Conservation (phyloP, 2,113 vertebrate species). For the Psephotus haematonotus region DNA sequence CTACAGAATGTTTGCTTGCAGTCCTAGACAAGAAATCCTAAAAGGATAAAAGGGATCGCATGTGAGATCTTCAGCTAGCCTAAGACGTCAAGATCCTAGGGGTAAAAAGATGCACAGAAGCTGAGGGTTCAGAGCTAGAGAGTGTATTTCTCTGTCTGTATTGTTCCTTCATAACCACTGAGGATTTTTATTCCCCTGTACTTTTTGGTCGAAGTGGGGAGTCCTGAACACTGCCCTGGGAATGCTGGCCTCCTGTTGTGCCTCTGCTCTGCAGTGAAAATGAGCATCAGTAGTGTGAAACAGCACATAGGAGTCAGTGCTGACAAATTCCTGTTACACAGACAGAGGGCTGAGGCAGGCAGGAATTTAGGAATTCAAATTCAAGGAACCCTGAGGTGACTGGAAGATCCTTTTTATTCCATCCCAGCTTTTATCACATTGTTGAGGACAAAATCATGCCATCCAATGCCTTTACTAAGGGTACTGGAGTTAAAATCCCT, state of each 20-base stretch:
- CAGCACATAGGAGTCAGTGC: not conserved
- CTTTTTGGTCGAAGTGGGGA: not conserved
- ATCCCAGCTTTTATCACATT: not conserved
- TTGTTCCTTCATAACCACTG: not conserved
- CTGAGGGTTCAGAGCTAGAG: not conserved
- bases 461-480: not conserved
- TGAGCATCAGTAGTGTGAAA: not conserved
- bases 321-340: not conserved
- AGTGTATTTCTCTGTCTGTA: not conserved
- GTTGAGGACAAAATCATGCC: not conserved
- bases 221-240: not conserved
- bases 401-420: not conserved
- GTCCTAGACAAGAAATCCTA: not conserved
- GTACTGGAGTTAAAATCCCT: not conserved
- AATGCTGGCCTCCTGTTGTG: not conserved
- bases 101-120: not conserved
- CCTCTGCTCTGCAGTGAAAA: not conserved
- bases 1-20: not conserved
- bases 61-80: not conserved
- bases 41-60: not conserved
- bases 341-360: not conserved
- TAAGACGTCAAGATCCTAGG: not conserved
- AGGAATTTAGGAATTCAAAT: not conserved
- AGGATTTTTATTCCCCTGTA: not conserved
- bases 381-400: not conserved